phyloP scores from a whole-genome alignment of 2,113 vertebrate genomes.

The Ailurus styani region DNA sequence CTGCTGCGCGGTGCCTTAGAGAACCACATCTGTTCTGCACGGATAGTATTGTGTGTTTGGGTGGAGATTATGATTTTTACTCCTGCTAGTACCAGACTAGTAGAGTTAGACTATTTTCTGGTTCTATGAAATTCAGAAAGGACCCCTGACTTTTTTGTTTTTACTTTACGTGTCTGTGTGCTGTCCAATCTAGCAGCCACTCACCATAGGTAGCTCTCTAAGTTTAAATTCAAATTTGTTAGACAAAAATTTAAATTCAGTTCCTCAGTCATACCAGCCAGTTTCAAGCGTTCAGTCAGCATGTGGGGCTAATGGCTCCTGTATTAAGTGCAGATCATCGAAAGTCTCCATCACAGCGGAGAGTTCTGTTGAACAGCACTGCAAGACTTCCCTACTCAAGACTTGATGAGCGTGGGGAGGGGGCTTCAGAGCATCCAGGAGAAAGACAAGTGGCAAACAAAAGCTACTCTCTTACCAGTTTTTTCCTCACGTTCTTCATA shows the following conservation, averaged over 20 bases:
- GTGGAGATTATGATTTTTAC: not conserved
- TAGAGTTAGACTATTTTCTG: not conserved
- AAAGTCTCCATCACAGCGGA: accelerated
- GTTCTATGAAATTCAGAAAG: not conserved
- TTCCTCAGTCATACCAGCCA: not conserved
- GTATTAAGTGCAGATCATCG: not conserved
- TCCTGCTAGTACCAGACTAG: not conserved
- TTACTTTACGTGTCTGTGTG: not conserved
- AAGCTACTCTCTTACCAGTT: not conserved
- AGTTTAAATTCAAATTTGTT: not conserved
- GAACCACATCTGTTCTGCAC: not conserved
- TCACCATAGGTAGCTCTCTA: not conserved
- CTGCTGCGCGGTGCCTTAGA: accelerated
- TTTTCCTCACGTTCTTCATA: not conserved
- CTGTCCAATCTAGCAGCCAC: not conserved
- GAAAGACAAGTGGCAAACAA: not conserved
- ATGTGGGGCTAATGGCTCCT: accelerated
- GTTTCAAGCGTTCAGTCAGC: not conserved
- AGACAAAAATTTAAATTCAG: not conserved
- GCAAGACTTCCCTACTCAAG: not conserved
- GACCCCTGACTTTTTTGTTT: not conserved
- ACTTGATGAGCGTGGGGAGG: not conserved
- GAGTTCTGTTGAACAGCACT: not conserved
- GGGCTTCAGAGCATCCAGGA: not conserved
- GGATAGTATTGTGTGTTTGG: not conserved